Base-by-base conservation (phyloP, 1,140 invertebrate genomes). In the Linepithema humile region DNA sequence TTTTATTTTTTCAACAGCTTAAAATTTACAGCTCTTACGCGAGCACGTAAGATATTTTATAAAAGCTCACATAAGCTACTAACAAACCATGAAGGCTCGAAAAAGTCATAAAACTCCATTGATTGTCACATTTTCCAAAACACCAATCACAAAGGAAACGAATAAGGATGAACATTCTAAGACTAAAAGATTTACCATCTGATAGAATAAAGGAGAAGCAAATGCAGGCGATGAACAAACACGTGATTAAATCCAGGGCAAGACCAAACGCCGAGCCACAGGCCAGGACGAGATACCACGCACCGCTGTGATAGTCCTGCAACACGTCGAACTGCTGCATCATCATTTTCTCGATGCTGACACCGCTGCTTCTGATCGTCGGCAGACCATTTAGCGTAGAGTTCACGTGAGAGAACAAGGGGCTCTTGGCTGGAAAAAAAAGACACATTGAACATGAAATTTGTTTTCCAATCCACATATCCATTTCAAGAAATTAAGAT, bases 401-500 rank as follows among this genome's bases (percentile, higher is more conserved):
- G 35, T 96, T 97, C 40, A 98, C 95, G 84, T 98, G 97, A 0
- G 97, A 97, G 90, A 98, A 98, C 0, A 98, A 95, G 0, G 98
- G 98, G 93, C 96, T 97, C 70, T 96, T 95, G 17, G 95, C 96
- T 96, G 85, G 40, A 94, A 77, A 43, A 75, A 0, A 6, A 59
- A 93, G 23, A 29, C 15, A 45, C 17, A 48, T 26, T 15, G 23
- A 67, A 45, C 40, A 9, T 48, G 12, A 60, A 64, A 43, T 1
- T 43, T 32, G 45, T 1, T 59, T 15, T 55, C 50, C 2, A 72
- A 50, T 72, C 57, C 43, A n/a, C 59, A 20, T 4, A 59, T 59
- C 23, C 23, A 53, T 48, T 38, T n/a, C 17, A 62, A 35, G 5
- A 32, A 6, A 3, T 62, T 62, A 62, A 10, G 23, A 62, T 50